A percentile compares a stretch with the other conserved stretches of the same genome.
These are phyloP conservation scores for Xenops minutus DNA, from an alignment of 2,797 vertebrate species.

Conservation along the genomic window DNA sequence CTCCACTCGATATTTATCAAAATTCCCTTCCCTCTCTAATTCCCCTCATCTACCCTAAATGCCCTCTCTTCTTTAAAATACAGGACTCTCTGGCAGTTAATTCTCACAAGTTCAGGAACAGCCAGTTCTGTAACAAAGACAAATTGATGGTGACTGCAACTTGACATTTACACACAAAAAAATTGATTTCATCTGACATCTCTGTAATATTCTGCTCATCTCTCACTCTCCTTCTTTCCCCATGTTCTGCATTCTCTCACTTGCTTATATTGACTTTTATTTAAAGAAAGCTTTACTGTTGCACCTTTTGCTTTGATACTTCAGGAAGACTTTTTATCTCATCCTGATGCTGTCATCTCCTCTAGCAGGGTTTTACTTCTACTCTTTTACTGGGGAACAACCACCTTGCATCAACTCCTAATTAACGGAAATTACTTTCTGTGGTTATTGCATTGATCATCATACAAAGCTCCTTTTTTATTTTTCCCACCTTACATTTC, in stretches of 20 bases:
- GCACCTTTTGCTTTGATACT: constrained; percentile 22
- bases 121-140: constrained; percentile 63
- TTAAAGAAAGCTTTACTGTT: constrained; percentile 36
- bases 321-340: not conserved
- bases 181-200: constrained; percentile 56
- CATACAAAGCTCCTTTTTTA: not conserved
- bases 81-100: constrained; percentile 24
- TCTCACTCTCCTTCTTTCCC: not conserved
- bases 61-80: constrained; percentile 29
- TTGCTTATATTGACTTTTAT: constrained; percentile 47
- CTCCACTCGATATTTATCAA: not conserved
- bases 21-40: not conserved
- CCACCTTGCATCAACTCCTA: not conserved
- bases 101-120: constrained; percentile 57
- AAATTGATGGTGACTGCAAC: constrained; percentile 67
- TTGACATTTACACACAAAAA: constrained; percentile 69
- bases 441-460: constrained; percentile 45
- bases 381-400: not conserved
- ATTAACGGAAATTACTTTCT: constrained; percentile 37
- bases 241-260: constrained; percentile 26
- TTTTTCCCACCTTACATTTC: constrained; percentile 27
- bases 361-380: not conserved
- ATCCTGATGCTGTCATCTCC: not conserved
- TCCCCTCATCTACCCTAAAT: constrained; percentile 31
- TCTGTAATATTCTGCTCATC: constrained; percentile 62